Percentiles rank a stretch among this genome's conserved stretches.
These are phyloP conservation scores for Rhinoptilus africanus DNA, from an alignment of 2,113 vertebrate genomes.

Conservation along the genomic window DNA sequence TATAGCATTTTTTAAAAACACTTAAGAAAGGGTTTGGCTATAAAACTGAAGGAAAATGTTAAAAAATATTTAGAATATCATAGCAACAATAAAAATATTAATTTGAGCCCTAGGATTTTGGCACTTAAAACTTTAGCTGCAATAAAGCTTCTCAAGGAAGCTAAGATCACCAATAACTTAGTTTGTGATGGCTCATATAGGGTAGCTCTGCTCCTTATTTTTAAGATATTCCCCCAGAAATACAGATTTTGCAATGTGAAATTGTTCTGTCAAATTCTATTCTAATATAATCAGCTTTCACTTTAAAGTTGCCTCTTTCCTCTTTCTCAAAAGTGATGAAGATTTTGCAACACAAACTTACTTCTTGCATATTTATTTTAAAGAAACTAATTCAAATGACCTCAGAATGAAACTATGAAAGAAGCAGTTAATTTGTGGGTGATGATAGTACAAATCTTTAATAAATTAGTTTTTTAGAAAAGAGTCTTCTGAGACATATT, in stretches of 20 bases:
- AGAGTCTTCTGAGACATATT: slow-evolving; percentile 14
- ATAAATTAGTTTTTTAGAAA: slow-evolving; percentile 10
- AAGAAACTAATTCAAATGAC: neutral
- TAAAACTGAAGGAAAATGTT: neutral
- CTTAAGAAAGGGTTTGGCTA: neutral
- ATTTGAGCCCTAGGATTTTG: neutral
- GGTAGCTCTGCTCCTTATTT: neutral
- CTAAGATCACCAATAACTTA: neutral
- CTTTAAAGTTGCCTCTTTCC: neutral
- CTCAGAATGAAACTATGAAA: neutral
- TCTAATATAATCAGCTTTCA: neutral
- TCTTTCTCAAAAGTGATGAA: neutral
- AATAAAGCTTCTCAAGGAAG: neutral
- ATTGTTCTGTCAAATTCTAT: neutral
- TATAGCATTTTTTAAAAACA: neutral
- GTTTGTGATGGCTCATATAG: neutral
- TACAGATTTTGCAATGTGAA: neutral
- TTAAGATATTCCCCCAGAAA: neutral
- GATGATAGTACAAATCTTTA: slow-evolving; percentile 2
- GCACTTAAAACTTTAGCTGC: neutral
- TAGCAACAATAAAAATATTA: neutral
- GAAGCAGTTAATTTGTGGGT: neutral
- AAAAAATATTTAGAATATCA: neutral
- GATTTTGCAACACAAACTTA: neutral
- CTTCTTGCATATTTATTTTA: neutral